A percentile compares a stretch with the other conserved stretches of the same genome.
Evolutionary conservation across 37 sponge, comb jelly and placozoan genomes (phyloP).

Genomic region (Crambe crambe): DNA sequence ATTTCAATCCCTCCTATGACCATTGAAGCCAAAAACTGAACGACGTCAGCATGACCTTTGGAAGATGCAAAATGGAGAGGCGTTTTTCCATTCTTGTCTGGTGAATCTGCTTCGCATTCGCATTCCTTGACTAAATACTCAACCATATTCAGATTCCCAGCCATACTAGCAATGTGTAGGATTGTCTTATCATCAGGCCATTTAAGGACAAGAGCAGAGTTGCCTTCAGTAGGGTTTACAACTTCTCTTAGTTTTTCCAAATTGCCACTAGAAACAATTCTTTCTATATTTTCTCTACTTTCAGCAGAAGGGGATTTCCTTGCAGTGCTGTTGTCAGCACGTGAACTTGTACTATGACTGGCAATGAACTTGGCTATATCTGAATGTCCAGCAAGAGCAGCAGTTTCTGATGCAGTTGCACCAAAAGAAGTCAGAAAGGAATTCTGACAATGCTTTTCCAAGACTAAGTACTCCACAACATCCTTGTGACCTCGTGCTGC

Average conservation of each 20-base stretch:
- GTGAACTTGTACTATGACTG: not conserved
- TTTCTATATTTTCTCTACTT: not conserved
- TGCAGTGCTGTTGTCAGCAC: not conserved
- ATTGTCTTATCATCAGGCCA: constrained; percentile 36
- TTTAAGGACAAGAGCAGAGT: constrained; percentile 4
- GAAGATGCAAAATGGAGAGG: constrained; percentile 71
- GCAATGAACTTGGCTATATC: not conserved
- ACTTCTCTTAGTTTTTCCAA: constrained; percentile 11
- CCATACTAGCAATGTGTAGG: constrained; percentile 48
- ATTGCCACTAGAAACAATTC: not conserved
- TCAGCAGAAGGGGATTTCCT: not conserved
- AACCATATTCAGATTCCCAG: constrained; percentile 41
- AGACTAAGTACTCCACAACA: constrained; percentile 12
- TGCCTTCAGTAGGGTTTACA: not conserved
- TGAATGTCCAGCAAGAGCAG: constrained; percentile 1
- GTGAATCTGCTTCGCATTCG: not conserved
- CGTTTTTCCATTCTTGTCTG: constrained; percentile 34
- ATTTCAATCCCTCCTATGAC: constrained; percentile 16
- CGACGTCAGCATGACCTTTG: constrained; percentile 69
- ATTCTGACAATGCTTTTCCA: constrained; percentile 2
- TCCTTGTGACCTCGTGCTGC: constrained; percentile 25
- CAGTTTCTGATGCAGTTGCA: constrained; percentile 8
- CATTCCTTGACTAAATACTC: constrained; percentile 34
- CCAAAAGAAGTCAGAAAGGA: not conserved
- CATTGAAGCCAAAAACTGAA: constrained; percentile 35